These are phyloP conservation scores for Suricata suricatta DNA, from an alignment of 2,113 vertebrate species.

Conservation along the genomic window DNA sequence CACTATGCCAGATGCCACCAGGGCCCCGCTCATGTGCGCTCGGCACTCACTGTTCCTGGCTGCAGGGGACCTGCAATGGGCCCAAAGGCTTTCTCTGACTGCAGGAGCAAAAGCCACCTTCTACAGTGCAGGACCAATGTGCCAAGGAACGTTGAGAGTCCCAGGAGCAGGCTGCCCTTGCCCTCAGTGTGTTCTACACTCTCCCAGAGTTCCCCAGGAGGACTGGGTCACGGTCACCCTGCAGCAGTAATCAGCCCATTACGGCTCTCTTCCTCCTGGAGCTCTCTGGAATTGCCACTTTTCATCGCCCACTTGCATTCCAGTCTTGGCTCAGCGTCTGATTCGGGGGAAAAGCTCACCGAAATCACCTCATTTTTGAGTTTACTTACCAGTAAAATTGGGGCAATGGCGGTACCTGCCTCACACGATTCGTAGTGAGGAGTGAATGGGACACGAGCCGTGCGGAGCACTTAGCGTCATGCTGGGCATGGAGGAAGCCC, in stretches of 20 bases:
- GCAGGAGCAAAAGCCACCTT: neutral
- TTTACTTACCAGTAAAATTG: neutral
- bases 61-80: slow-evolving; percentile 29
- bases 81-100: neutral
- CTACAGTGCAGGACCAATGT: neutral
- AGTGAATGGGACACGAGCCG: neutral
- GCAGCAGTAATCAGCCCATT: neutral
- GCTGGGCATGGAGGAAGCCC: neutral
- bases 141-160: neutral
- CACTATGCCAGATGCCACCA: neutral
- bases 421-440: neutral
- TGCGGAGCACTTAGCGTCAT: neutral
- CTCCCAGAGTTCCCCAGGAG: neutral
- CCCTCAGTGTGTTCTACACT: neutral
- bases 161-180: neutral
- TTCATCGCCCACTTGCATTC: neutral
- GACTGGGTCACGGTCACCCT: neutral
- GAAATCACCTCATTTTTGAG: neutral
- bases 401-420: neutral
- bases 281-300: neutral
- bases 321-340: neutral
- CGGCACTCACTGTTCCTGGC: neutral
- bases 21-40: neutral
- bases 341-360: neutral
- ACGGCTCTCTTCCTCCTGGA: neutral